Conservation (phyloP, 2,888 invertebrate genomes). For the Saturnia japonica region DNA sequence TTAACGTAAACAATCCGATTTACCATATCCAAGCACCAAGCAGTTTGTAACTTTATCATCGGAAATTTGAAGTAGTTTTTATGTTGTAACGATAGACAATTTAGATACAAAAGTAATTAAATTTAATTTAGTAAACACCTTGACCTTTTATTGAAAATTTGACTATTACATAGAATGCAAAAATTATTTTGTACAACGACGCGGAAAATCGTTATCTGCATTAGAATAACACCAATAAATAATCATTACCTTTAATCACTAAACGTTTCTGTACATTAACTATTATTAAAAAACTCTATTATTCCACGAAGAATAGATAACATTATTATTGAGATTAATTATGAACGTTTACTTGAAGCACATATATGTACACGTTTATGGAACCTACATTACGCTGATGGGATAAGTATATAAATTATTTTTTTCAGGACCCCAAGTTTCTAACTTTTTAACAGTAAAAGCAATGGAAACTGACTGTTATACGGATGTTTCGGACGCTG, state of each 20-base stretch:
- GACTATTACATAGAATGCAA: neutral
- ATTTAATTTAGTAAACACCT: neutral
- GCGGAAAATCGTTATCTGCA: neutral
- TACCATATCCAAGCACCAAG: neutral
- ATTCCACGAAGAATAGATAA: neutral
- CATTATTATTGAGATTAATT: neutral
- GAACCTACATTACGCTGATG: neutral
- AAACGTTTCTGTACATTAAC: neutral
- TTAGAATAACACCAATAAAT: neutral
- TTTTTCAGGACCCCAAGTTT: slow-evolving; percentile 62
- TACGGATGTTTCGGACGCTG: slow-evolving; percentile 77
- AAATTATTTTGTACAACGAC: neutral
- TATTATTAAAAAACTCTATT: neutral
- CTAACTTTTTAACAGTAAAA: slow-evolving; percentile 69
- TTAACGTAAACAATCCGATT: neutral
- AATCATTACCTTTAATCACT: too few species aligned
- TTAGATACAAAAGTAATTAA: neutral
- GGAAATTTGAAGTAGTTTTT: neutral
- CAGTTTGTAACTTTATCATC: neutral
- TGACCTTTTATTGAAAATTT: neutral
- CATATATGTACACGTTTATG: neutral
- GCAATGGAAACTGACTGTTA: slow-evolving; percentile 68
- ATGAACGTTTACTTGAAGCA: neutral
- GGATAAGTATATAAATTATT: neutral
- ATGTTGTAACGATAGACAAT: neutral